Base-by-base conservation (phyloP, 2,113 vertebrate genomes). In the Anser brachyrhynchus region DNA sequence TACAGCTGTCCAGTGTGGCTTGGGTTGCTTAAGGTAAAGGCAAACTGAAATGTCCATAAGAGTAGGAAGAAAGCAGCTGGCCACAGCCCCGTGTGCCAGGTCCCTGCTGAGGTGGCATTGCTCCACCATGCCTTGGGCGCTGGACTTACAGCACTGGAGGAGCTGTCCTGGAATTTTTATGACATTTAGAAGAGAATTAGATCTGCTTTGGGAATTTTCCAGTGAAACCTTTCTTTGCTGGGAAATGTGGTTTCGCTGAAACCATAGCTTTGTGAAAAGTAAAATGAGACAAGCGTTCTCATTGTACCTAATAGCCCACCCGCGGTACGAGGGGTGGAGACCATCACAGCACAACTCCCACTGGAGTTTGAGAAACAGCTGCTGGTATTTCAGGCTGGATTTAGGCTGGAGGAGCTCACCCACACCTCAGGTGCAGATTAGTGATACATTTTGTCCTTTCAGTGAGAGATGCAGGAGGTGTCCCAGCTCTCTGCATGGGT, bases 21-120 rank as follows among this genome's bases (percentile, higher is more conserved):
- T 22, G 84, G 81, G 89, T 95, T 84, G 72, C 84, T 93, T 62
- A 81, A 89, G 92, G 94, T 89, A 67, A 87, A 76, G 49, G 59
- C 37, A 91, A 83, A 65, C 25, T 82, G 66, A 66, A 57, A 91
- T 28, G 61, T 67, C 77, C 70, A n/a, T 51, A 9, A 78, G 46
- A 95, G 52, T 0, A 4, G n/a, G 80, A 82, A 57, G 37, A 70
- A 81, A 73, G 61, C 4, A 52, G 66, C 46, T 86, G 89, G 69
- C 57, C 73, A 49, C 61, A 57, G 52, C 1, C 1, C 22, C 3
- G 66, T 21, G 66, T 64, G 80, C 89, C 84, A 93, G 54, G 62
- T 62, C 61, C 54, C 57, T 18, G 70, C 87, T 92, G 91, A 93
- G 84, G 77, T 89, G 87, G 84, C 91, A 93, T 54, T 13, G 20